Base-by-base conservation (phyloP, 1,140 invertebrate species). In the Nymphalis io region DNA sequence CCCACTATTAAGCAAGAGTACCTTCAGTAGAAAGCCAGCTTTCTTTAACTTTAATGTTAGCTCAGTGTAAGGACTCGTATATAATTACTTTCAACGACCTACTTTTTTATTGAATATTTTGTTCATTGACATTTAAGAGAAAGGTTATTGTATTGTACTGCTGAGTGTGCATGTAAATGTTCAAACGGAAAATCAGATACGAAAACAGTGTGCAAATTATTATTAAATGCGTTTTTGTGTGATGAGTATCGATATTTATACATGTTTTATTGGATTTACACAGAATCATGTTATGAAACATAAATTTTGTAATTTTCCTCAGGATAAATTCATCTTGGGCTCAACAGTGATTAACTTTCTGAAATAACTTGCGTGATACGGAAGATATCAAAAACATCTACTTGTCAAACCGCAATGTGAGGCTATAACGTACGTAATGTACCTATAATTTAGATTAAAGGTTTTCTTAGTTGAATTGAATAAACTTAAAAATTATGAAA, bases 1-100 rank as follows among this genome's bases (percentile, higher is more conserved):
- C 73, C 60, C 48, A 18, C 2, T 20, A 60, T 77, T 75, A 66
- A 61, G 63, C 60, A 78, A 75, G 16, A 40, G 51, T 63, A 59
- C 62, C 10, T 65, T 69, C 39, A 51, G 68, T 79, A 81, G 80
- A 86, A 84, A 88, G 82, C 75, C 51, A 60, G 78, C 82, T 84
- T 88, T 84, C 83, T 79, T 84, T 63, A 60, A 83, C 83, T 79
- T 84, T 58, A 60, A 33, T 60, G 60, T 55, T 64, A 53, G 38
- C 62, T 33, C 11, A 46, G 38, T 39, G 23, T 33, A 63, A 53
- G 46, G 46, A 63, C 60, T 38, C 51, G 51, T 13, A 20, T 18
- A 61, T 48, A 38, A 62, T 51, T 18, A 63, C 60, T 63, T 63
- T 63, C 60, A 39, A 39, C 27, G 60, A 20, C 46, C 46, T 13